Base-by-base conservation (phyloP, 1,140 invertebrate species). In the Aphidius gifuensis region DNA sequence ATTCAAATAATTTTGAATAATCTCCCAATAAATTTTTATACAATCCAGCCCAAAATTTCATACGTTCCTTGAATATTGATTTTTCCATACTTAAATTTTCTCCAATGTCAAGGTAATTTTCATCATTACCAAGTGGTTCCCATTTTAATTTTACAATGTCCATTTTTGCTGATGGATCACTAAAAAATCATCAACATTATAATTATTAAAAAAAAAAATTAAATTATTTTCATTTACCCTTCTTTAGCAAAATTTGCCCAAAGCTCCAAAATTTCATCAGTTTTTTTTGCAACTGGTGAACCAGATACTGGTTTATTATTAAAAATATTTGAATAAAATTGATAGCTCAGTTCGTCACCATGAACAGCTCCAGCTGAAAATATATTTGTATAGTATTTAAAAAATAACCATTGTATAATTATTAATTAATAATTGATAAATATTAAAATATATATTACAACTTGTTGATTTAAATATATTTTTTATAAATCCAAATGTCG, bases 301-400 rank as follows among this genome's bases (percentile, higher is more conserved):
- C 66, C 73, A 4, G 70, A 58, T 61, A 68, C 64, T 4, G 74
- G 73, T 21, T 70, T 66, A 58, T 77, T 73, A 47, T 78, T 75
- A 32, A 78, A 71, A 7, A n/a, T 23, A 0, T 67, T 71, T n/a
- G 71, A 72, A 50, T 79, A 79, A 65, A 90, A 91, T 23, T 88
- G 64, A 69, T 88, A 89, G 66, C 85, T 84, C 47, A 90, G 67
- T 47, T 91, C 89, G 65, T 91, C 89, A 6, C 86, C 87, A 69
- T 90, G 88, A 48, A 85, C 84, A 6, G 86, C 85, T 56, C 87
- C 78, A 78, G 53, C 55, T 47, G 54, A 6, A 6, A 39, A 16
- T 16, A 16, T 16, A 16, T 16, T 16, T 16, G 16, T 16, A 16
- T 16, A 16, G 0, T 16, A 16, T 16, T 16, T 16, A 16, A 39